Conservation (phyloP, 2,888 invertebrate genomes). For the Xanthorhoe spadicearia region DNA sequence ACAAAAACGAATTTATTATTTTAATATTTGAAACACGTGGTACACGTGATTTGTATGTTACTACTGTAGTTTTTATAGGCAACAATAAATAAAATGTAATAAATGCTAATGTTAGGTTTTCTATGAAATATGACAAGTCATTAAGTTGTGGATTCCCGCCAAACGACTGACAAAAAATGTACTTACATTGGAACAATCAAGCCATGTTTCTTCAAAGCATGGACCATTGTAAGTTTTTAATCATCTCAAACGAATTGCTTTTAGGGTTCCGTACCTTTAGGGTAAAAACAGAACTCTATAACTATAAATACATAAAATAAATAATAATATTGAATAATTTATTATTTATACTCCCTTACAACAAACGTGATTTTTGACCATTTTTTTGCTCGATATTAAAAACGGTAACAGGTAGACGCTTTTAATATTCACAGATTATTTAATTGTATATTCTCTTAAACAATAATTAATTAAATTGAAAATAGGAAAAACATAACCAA, state of each 20-base stretch:
- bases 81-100: background rate
- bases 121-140: conserved; percentile 14
- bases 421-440: too few species aligned
- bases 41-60: background rate
- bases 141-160: conserved; percentile 26
- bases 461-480: too few species aligned
- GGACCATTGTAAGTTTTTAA: background rate
- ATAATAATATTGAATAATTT: too few species aligned
- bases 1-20: background rate
- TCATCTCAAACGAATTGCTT: background rate
- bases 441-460: too few species aligned
- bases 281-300: too few species aligned
- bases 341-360: too few species aligned
- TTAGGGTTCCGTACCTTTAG: too few species aligned
- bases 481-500: conserved; percentile 5
- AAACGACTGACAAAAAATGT: conserved; percentile 26
- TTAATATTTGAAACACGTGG: background rate
- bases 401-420: too few species aligned
- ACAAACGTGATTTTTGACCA: too few species aligned
- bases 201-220: conserved; percentile 29
- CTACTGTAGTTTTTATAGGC: background rate
- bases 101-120: conserved; percentile 1
- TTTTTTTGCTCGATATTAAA: too few species aligned
- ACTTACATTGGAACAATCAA: conserved; percentile 31
- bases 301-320: too few species aligned